These are phyloP conservation scores for Exocentrus adspersus DNA, from an alignment of 2,888 invertebrate genomes.

Conservation along the genomic window DNA sequence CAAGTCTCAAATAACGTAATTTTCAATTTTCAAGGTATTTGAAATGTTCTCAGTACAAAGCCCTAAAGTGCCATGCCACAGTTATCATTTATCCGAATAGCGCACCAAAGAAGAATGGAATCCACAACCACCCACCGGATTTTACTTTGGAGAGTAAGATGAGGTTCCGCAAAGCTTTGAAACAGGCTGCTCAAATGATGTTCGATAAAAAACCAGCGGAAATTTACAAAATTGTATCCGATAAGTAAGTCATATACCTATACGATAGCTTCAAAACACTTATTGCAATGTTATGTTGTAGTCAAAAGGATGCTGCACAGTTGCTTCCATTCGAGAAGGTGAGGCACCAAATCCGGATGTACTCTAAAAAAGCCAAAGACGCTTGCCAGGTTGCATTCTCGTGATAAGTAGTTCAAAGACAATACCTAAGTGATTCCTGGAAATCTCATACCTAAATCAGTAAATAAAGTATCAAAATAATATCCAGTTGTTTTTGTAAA, in stretches of 20 bases:
- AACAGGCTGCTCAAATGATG: conserved; percentile 7
- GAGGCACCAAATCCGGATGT: background rate
- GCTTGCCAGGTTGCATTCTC: no score
- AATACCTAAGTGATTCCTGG: no score
- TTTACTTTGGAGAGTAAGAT: conserved; percentile 9
- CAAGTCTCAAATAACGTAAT: no score
- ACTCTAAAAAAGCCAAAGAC: conserved; percentile 2
- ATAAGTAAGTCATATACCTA: background rate
- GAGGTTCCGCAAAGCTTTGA: conserved; percentile 12
- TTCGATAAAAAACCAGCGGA: background rate
- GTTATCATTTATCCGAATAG: background rate
- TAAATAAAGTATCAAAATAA: no score
- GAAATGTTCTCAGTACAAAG: conserved; percentile 11
- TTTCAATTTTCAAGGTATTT: conserved; percentile 9
- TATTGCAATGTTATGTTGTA: no score
- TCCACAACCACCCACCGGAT: conserved; percentile 16
- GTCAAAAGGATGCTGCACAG: conserved; percentile 1
- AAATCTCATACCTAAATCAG: no score
- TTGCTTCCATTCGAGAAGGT: conserved; percentile 2
- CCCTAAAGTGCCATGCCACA: conserved; percentile 5
- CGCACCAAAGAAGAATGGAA: background rate
- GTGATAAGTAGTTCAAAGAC: background rate
- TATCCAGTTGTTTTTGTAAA: no score
- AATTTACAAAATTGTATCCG: conserved; percentile 3
- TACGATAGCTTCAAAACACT: no score